Evolutionary conservation across 2,888 invertebrate genomes (phyloP), one percentile per base, ranked within the genome.

Genomic region (Emmelina monodactyla): DNA sequence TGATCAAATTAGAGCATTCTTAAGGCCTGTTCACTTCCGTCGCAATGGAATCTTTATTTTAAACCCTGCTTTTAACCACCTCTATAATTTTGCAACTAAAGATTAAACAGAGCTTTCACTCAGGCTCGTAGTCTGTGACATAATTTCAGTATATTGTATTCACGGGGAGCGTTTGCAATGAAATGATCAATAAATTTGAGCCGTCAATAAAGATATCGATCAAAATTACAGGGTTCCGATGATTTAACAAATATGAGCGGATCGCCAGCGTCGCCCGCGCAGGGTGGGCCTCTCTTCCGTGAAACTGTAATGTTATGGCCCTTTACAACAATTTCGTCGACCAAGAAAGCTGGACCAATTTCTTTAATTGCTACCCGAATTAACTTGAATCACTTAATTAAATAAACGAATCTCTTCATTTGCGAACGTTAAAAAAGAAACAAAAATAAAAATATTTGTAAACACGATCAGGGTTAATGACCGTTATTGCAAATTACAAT

Each of bases 121-220:
- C 25, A 11, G 4, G 25, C 19, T 6, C 9, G 5, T 25, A 25
- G 9, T 25, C n/a, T 25, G 4, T 25, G 25, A 25, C 25, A 25
- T 25, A 11, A 12, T 29, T 14, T 59, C 58, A 55, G 63, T 61
- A 68, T 66, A 72, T 72, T 71, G 69, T 66, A 62, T 63, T 64
- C 64, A 60, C 65, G 51, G 54, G 56, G 59, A 66, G 58, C 62
- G 65, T 71, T 72, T 73, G 71, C 61, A 66, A 72, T 70, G 69
- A 73, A 76, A 75, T 73, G 64, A 63, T 70, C 75, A 73, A 78
- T 78, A 79, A 79, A 76, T 76, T 72, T 69, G 63, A 61, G 58
- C 68, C 59, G 63, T 68, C 73, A 71, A 71, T 78, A 75, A 79
- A 78, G 79, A 79, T 79, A 78, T 76, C 70, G 76, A 79, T 79